Base-by-base conservation (phyloP, 2,888 invertebrate genomes). In the Laothoe populi region DNA sequence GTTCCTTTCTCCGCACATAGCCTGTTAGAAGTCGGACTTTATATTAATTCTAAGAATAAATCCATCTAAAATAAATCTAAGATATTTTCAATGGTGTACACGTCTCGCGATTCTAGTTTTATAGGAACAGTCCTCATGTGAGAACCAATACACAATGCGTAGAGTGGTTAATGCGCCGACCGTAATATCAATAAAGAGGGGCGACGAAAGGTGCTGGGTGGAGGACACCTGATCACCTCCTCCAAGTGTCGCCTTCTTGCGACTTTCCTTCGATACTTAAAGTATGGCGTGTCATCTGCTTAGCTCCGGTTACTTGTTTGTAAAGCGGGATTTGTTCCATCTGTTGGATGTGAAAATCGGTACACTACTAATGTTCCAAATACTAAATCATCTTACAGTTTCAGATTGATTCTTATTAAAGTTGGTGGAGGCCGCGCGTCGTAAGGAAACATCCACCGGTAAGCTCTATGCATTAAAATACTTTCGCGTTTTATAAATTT, bases 211-310 rank as follows among this genome's bases (percentile, higher is more conserved):
- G 74, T 72, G 69, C 67, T 62, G 71, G 71, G 71, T 64, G 66
- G 61, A 65, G 67, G 67, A 65, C 79, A 79, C 77, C 81, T 81
- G 78, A 78, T 57, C 81, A 76, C 81, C 78, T 78, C 74, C 77
- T 66, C 72, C 68, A 71, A 81, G 83, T 86, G 82, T 84, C 83
- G 72, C 74, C 77, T 82, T 78, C 79, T 74, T 77, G 81, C 81
- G 81, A 82, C 81, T 87, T 84, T 81, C 81, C 80, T 79, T 72
- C 79, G 82, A 87, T 88, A 84, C 86, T 86, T 88, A 87, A 90
- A 91, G 90, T 90, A 90, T 90, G 81, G 83, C 84, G 82, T 82
- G 82, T 87, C 87, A 84, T 87, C 80, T 86, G 81, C 78, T 71
- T 71, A 70, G 79, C 80, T 89, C 86, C 66, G 72, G 79, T 88